A percentile compares a stretch with the other conserved stretches of the same genome.
These are phyloP conservation scores for Cichlasoma orientale DNA, from an alignment of 2,797 vertebrate genomes.

Conservation along the genomic window DNA sequence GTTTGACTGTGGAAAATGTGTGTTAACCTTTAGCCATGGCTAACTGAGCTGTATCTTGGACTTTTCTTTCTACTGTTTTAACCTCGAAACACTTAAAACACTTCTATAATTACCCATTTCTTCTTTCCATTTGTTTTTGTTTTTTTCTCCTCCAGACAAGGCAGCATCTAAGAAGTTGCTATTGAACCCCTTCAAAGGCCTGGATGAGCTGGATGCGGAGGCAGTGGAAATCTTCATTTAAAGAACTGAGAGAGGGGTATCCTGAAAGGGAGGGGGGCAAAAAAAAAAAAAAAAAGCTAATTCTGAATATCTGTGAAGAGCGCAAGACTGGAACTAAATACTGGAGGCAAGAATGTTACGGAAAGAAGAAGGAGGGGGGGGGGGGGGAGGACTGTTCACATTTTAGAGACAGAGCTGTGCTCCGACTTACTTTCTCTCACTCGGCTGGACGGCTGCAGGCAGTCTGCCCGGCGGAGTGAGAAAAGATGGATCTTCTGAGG, in stretches of 20 bases:
- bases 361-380: conserved; percentile 33
- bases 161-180: conserved; percentile 61
- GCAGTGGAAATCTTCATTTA: conserved; percentile 87
- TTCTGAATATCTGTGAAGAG: conserved; percentile 62
- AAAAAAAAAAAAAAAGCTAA: conserved; percentile 1
- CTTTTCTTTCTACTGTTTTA: conserved; percentile 30
- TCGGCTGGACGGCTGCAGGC: conserved; percentile 65
- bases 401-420: conserved; percentile 72
- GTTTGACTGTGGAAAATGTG: conserved; percentile 60
- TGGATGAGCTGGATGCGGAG: conserved; percentile 78
- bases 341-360: conserved; percentile 57
- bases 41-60: conserved; percentile 28
- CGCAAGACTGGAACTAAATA: conserved; percentile 41
- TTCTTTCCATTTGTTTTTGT: background rate
- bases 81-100: conserved; percentile 24
- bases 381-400: conserved; percentile 37
- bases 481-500: conserved; percentile 68
- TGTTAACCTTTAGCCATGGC: conserved; percentile 58
- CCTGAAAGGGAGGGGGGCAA: conserved; percentile 24
- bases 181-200: conserved; percentile 71
- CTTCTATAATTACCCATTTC: conserved; percentile 23
- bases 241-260: conserved; percentile 41
- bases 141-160: conserved; percentile 57
- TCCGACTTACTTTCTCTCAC: conserved; percentile 62
- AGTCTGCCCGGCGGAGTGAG: conserved; percentile 48